Evolutionary conservation across 30 jellyfish, hydroid and myxozoan genomes (phyloP).

Genomic region (Pelagia noctiluca): DNA sequence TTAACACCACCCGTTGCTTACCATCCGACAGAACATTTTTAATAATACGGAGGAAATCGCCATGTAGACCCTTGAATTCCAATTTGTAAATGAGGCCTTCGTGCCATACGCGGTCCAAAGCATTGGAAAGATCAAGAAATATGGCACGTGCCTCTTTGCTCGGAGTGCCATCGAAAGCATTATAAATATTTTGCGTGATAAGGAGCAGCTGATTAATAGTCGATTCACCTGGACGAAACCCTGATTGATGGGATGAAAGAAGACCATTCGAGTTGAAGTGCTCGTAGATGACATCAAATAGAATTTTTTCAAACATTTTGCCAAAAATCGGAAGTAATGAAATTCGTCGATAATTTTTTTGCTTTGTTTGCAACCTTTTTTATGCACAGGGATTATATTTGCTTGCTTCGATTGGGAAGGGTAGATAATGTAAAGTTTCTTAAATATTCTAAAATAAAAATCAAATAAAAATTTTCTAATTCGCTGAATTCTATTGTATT

Average conservation of each 20-base stretch:
- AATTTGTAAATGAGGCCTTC: constrained; percentile 16
- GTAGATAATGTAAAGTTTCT: constrained; percentile 34
- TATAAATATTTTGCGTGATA: constrained; percentile 5
- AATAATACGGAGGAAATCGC: constrained; percentile 7
- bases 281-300: constrained; percentile 67
- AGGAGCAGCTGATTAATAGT: constrained; percentile 19
- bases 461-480: too few species aligned
- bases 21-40: constrained; percentile 16
- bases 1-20: constrained; percentile 38
- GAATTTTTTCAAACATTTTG: constrained; percentile 36
- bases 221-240: constrained; percentile 28
- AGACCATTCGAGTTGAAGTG: constrained; percentile 35
- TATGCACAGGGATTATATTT: constrained; percentile 58
- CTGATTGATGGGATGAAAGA: constrained; percentile 16
- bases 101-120: constrained; percentile 33
- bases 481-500: too few species aligned
- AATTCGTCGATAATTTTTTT: constrained; percentile 52
- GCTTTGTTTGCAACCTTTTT: constrained; percentile 58
- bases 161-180: constrained; percentile 21
- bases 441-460: too few species aligned
- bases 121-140: constrained; percentile 24
- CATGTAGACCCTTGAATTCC: constrained; percentile 24
- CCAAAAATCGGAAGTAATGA: too few species aligned
- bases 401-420: constrained; percentile 63
- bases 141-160: constrained; percentile 27